Conservation (phyloP, 2,888 invertebrate species). For the Tortrix viridana region DNA sequence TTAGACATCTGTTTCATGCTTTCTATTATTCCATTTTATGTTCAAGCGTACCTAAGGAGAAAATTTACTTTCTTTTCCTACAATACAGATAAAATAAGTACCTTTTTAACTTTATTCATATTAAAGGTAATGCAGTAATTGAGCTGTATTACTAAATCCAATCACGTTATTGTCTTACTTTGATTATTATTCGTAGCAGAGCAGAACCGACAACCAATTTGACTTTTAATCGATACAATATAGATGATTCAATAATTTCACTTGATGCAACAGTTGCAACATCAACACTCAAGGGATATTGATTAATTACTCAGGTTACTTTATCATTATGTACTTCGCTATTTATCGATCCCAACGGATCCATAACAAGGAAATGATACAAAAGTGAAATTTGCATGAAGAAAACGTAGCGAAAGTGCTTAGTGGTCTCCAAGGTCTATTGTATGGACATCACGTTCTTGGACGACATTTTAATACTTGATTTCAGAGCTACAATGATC, state of each 20-base stretch:
- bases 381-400: conserved; percentile 79
- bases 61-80: conserved; percentile 25
- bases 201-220: not conserved
- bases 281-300: conserved; percentile 48
- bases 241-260: conserved; percentile 21
- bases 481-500: conserved; percentile 56
- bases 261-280: conserved; percentile 55
- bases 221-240: not conserved
- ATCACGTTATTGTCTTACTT: no score
- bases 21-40: conserved; percentile 29
- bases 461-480: conserved; percentile 60
- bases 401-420: conserved; percentile 79
- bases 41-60: conserved; percentile 10
- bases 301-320: conserved; percentile 40
- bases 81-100: no score
- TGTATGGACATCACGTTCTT: conserved; percentile 74
- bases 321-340: conserved; percentile 45
- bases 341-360: conserved; percentile 48
- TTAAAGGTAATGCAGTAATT: no score
- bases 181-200: no score
- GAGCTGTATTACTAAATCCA: no score
- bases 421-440: conserved; percentile 63
- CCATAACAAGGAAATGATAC: conserved; percentile 53
- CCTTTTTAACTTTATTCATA: no score
- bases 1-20: conserved; percentile 27